These are phyloP conservation scores for Sinocyclocheilus anophthalmus DNA, from an alignment of 2,113 vertebrate genomes.

Conservation along the genomic window DNA sequence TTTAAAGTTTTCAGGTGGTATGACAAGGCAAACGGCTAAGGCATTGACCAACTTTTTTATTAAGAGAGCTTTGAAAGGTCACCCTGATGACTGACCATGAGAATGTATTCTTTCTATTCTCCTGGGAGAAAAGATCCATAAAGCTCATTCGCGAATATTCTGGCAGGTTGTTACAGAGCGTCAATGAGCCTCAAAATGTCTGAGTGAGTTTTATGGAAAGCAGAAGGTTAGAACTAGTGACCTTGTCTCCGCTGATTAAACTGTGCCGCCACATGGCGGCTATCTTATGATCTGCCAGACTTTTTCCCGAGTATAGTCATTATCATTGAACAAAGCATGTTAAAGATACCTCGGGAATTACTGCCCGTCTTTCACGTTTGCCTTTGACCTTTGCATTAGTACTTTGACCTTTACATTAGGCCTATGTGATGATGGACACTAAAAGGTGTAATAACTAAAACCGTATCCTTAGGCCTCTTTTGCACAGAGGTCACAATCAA, in stretches of 20 bases:
- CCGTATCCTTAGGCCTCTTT: background rate
- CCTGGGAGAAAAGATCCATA: constrained; percentile 46
- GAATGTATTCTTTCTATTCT: constrained; percentile 39
- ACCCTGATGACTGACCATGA: constrained; percentile 31
- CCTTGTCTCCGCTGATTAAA: constrained; percentile 55
- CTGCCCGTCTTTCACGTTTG: background rate
- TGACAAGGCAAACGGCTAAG: constrained; percentile 20
- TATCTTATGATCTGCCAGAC: constrained; percentile 35
- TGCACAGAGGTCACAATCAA: constrained; percentile 9
- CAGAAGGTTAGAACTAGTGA: constrained; percentile 56
- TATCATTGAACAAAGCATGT: constrained; percentile 22
- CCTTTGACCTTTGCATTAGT: constrained; percentile 41
- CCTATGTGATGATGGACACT: background rate
- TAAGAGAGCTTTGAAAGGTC: constrained; percentile 27
- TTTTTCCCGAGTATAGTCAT: constrained; percentile 18
- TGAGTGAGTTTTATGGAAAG: constrained; percentile 53
- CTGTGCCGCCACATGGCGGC: constrained; percentile 46
- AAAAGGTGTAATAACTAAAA: constrained; percentile 19
- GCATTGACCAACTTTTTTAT: constrained; percentile 31
- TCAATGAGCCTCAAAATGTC: constrained; percentile 58
- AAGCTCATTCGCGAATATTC: constrained; percentile 32
- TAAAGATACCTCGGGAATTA: constrained; percentile 14
- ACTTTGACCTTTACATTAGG: background rate
- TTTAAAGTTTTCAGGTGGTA: constrained; percentile 19
- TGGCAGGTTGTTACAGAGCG: constrained; percentile 32